Conservation (phyloP, 2,797 vertebrate genomes). For the Enteromius paludinosus region DNA sequence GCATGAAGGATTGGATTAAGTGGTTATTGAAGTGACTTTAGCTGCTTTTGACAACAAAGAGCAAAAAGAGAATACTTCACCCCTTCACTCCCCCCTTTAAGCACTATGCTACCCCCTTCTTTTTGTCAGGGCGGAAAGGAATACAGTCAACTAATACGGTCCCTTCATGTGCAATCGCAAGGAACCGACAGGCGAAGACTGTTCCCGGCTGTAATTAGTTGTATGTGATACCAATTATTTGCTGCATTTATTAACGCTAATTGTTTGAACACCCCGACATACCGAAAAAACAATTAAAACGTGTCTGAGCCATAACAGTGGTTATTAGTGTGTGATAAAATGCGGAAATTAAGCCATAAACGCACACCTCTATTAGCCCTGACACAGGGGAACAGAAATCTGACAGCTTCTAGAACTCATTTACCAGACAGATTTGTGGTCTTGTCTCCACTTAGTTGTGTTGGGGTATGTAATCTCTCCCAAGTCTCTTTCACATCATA, state of each 20-base stretch:
- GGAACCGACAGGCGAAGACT: conserved; percentile 77
- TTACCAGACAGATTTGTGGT: conserved; percentile 74
- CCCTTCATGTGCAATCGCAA: conserved; percentile 84
- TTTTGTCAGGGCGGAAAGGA: conserved; percentile 75
- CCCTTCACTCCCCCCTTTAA: conserved; percentile 60
- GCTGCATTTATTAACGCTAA: conserved; percentile 85
- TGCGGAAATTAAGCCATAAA: conserved; percentile 74
- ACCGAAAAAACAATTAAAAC: conserved; percentile 86
- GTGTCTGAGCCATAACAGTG: conserved; percentile 75
- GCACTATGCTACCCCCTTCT: conserved; percentile 35
- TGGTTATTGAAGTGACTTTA: conserved; percentile 97
- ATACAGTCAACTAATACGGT: conserved; percentile 89
- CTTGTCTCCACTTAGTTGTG: conserved; percentile 62
- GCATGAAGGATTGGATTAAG: conserved; percentile 97
- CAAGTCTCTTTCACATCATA: conserved; percentile 60
- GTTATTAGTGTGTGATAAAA: conserved; percentile 84
- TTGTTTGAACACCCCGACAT: conserved; percentile 86
- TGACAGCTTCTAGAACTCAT: conserved; percentile 76
- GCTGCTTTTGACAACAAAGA: conserved; percentile 90
- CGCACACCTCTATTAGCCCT: conserved; percentile 72
- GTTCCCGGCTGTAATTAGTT: conserved; percentile 87
- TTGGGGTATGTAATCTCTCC: conserved; percentile 56
- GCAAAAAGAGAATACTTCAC: conserved; percentile 83
- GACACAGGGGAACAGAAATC: conserved; percentile 55
- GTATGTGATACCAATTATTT: conserved; percentile 87